phyloP scores from a whole-genome alignment of 2,888 invertebrate species.

The Masnerella sp. region DNA sequence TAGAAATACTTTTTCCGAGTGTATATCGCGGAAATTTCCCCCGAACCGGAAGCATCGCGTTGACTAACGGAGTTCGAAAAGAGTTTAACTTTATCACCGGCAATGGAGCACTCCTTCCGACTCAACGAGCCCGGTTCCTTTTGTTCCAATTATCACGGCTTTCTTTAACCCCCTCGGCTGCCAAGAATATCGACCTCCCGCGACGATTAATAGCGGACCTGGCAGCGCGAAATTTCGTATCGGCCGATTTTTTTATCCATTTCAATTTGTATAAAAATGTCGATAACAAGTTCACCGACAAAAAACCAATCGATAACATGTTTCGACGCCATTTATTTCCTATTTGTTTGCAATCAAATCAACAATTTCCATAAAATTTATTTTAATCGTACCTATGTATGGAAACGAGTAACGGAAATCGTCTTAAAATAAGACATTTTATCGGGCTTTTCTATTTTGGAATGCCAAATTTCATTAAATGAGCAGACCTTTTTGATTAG shows the following conservation, averaged over 20 bases:
- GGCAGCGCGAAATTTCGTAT: slow-evolving; percentile 61
- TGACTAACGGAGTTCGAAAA: slow-evolving; percentile 68
- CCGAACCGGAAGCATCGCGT: slow-evolving; percentile 62
- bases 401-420: no score
- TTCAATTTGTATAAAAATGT: slow-evolving; percentile 31
- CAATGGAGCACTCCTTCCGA: slow-evolving; percentile 58
- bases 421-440: no score
- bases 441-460: no score
- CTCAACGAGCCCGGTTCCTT: slow-evolving; percentile 62
- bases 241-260: slow-evolving; percentile 13
- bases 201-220: slow-evolving; percentile 62
- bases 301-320: slow-evolving; percentile 20
- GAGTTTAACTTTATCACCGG: slow-evolving; percentile 68
- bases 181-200: slow-evolving; percentile 65
- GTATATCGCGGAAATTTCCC: slow-evolving; percentile 58
- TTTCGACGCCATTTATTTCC: slow-evolving; percentile 11
- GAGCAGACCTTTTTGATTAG: no score
- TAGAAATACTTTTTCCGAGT: slow-evolving; percentile 24
- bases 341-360: no score
- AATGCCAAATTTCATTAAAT: no score
- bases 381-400: no score
- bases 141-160: slow-evolving; percentile 69
- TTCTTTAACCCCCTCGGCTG: slow-evolving; percentile 53
- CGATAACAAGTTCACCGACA: slow-evolving; percentile 14
- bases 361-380: no score